Percentiles rank a stretch among this genome's conserved stretches.
These are phyloP conservation scores for Cotesia chilonis DNA, from an alignment of 1,140 invertebrate species.

Conservation along the genomic window DNA sequence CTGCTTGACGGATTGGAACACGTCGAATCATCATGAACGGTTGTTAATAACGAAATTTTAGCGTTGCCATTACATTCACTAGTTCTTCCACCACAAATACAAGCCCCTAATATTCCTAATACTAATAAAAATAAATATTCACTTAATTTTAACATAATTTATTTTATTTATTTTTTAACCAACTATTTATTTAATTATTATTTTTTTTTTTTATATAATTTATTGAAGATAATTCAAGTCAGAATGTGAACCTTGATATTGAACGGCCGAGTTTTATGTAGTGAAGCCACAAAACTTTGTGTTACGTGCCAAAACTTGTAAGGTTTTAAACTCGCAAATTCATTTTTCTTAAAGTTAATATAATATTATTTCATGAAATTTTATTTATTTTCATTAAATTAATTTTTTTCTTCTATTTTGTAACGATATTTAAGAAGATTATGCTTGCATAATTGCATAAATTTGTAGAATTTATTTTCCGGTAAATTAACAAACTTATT, in stretches of 20 bases:
- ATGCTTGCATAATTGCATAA: too few relatives aligned
- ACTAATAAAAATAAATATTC: slow-evolving; percentile 45
- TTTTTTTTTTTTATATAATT: neutral
- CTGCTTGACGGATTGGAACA: slow-evolving; percentile 53
- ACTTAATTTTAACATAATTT: slow-evolving; percentile 20
- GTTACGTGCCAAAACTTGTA: slow-evolving; percentile 51
- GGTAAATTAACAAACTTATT: too few relatives aligned
- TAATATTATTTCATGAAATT: too few relatives aligned
- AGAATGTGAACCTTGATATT: slow-evolving; percentile 1
- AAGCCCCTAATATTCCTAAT: slow-evolving; percentile 49
- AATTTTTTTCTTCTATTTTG: too few relatives aligned
- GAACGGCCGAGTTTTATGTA: slow-evolving; percentile 56
- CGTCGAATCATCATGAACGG: slow-evolving; percentile 55
- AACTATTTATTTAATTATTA: too few relatives aligned
- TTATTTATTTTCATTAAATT: too few relatives aligned
- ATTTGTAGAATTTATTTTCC: too few relatives aligned
- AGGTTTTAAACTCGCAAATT: slow-evolving; percentile 49
- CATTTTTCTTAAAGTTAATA: slow-evolving; percentile 21
- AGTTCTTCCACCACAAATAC: slow-evolving; percentile 55
- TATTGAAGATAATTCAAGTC: slow-evolving; percentile 1
- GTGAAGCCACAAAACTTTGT: slow-evolving; percentile 46
- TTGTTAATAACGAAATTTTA: slow-evolving; percentile 53
- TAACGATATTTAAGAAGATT: too few relatives aligned
- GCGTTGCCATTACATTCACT: slow-evolving; percentile 49
- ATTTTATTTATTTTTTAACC: neutral